Evolutionary conservation across 2,113 vertebrate species (phyloP), one percentile per base, ranked within the genome.

Genomic region (Serinus canaria): DNA sequence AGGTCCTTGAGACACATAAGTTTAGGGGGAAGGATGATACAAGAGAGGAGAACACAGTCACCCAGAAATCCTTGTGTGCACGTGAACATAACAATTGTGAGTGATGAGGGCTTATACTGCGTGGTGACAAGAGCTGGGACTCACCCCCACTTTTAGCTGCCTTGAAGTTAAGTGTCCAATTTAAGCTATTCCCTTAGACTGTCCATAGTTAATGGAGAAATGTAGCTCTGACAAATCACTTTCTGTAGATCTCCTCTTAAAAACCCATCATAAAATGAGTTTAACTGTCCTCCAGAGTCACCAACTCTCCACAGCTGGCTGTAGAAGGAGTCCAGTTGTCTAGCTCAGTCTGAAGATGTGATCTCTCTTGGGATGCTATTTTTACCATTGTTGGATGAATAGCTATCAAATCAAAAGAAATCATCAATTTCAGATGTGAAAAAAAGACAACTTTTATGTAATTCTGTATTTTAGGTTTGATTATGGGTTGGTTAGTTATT

Each of bases 1-100:
- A 52, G 9, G 4, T 53, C n/a, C 15, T 79, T 0, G 0, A 28
- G 15, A 23, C 23, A 60, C 4, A 2, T 24, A 10, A 35, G 8
- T 76, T 59, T 69, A 1, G 0, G 31, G 22, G 15, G 22, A 58
- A 76, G 5, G 16, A 41, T 67, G 33, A 6, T 15, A 22, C 28
- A 66, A 7, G 3, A 70, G 72, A 87, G 33, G 18, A 10, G 31
- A 24, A 16, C 23, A 9, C 18, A 43, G 43, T 47, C 39, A 82
- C 24, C 21, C 30, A n/a, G 21, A 82, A 56, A 75, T 59, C 16
- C 23, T 84, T 46, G 33, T 28, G 23, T 68, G 16, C 27, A 64
- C 12, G 21, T 64, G 39, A 68, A 80, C 8, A 18, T 31, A 31
- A 44, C 13, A 39, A 55, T 25, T 33, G 27, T 77, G 28, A 79